A percentile compares a stretch with the other conserved stretches of the same genome.
phyloP scores from a whole-genome alignment of 92 coral and sea anemone genomes.

The Epizoanthus ramosus region DNA sequence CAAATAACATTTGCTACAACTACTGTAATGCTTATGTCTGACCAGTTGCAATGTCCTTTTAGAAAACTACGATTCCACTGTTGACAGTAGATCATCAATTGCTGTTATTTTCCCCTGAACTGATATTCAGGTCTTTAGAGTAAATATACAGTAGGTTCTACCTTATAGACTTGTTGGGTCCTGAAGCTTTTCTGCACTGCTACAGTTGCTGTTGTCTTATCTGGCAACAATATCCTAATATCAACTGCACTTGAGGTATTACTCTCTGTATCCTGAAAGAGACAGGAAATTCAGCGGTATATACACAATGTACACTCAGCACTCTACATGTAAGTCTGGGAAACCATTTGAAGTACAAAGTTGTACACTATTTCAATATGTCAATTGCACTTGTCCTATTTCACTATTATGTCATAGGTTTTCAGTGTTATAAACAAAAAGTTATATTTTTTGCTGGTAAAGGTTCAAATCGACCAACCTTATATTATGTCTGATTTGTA shows the following conservation, averaged over 20 bases:
- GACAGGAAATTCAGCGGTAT: not conserved
- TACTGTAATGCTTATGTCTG: no score
- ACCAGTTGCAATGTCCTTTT: no score
- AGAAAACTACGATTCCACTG: no score
- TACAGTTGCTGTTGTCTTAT: slow-evolving; percentile 77
- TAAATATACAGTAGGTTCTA: slow-evolving; percentile 17
- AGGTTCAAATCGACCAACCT: no score
- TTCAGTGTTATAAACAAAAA: no score
- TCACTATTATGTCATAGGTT: no score
- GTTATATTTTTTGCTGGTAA: no score
- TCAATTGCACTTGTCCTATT: no score
- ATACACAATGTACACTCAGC: not conserved
- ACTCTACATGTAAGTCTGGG: not conserved
- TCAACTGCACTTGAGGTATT: slow-evolving; percentile 82
- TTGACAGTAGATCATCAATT: no score
- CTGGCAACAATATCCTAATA: slow-evolving; percentile 83
- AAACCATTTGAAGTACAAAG: not conserved
- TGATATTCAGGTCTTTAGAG: not conserved
- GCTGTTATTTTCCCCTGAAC: not conserved
- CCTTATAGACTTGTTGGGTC: slow-evolving; percentile 89
- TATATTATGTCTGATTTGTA: no score
- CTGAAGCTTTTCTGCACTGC: slow-evolving; percentile 75
- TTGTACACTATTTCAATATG: no score
- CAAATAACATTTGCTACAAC: no score
- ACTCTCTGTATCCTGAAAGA: slow-evolving; percentile 52